Conservation (phyloP, 2,888 invertebrate species). For the Epistrophella euchroma region DNA sequence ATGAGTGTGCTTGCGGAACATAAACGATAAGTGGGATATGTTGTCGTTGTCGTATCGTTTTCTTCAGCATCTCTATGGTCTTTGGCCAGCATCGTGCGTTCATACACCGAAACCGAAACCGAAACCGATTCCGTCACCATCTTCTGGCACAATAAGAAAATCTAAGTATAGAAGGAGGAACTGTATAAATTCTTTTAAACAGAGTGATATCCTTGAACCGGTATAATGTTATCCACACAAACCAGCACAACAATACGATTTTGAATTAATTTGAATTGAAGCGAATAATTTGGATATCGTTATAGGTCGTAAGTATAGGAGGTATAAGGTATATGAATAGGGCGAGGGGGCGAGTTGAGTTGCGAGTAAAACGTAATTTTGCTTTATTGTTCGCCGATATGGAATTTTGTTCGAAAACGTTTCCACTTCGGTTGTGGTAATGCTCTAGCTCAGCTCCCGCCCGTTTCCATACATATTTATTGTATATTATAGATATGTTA, state of each 20-base stretch:
- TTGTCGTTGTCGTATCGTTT: conserved; percentile 14
- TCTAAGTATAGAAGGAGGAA: neutral
- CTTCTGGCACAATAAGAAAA: conserved; percentile 7
- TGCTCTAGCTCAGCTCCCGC: neutral
- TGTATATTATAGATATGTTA: conserved; percentile 79
- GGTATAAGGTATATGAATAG: neutral
- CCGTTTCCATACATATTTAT: conserved; percentile 63
- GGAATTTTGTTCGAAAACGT: conserved; percentile 37
- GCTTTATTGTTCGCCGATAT: conserved; percentile 66
- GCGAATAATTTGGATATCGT: conserved; percentile 75
- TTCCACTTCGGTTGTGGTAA: conserved; percentile 2
- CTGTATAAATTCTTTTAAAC: conserved; percentile 37
- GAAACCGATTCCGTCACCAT: conserved; percentile 48
- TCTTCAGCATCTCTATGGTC: neutral
- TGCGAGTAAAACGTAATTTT: conserved; percentile 62
- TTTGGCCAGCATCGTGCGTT: conserved; percentile 4
- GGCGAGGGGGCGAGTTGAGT: conserved; percentile 8
- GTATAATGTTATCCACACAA: conserved; percentile 69
- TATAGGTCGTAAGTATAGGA: conserved; percentile 35
- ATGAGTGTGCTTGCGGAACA: conserved; percentile 53
- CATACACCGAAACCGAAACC: neutral
- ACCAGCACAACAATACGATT: conserved; percentile 74
- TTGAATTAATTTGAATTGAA: conserved; percentile 76
- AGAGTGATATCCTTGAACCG: conserved; percentile 70
- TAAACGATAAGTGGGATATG: conserved; percentile 56